Percentiles rank a stretch among this genome's conserved stretches.
Conservation (phyloP, 2,113 vertebrate species). For the Chionodraco myersi region DNA sequence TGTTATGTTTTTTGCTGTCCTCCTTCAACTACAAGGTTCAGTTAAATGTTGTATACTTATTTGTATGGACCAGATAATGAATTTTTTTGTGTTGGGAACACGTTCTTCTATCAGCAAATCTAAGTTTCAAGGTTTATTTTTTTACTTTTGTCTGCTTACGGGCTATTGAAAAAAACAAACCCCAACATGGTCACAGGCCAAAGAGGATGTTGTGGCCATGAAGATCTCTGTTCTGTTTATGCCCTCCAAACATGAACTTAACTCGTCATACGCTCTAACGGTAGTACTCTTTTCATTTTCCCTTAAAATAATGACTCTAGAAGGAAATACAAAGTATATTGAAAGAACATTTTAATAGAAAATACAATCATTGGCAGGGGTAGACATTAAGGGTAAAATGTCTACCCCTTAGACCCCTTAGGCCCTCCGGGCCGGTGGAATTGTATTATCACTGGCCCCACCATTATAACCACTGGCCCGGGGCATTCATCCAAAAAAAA, state of each 20-base stretch:
- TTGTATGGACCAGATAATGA: slow-evolving; percentile 23
- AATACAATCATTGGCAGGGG: slow-evolving; percentile 8
- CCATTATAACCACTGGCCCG: too few species aligned
- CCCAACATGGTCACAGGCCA: slow-evolving; percentile 21
- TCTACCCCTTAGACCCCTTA: too few species aligned
- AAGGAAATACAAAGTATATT: slow-evolving; percentile 16
- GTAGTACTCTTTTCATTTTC: too few species aligned
- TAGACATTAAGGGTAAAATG: too few species aligned
- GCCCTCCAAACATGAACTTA: slow-evolving; percentile 45
- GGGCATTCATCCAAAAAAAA: too few species aligned
- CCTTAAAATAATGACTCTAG: neutral
- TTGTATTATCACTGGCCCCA: too few species aligned
- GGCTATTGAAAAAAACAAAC: slow-evolving; percentile 8
- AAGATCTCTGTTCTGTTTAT: slow-evolving; percentile 11
- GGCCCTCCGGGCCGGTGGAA: too few species aligned
- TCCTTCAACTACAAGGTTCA: slow-evolving; percentile 39
- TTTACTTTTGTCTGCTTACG: slow-evolving; percentile 14
- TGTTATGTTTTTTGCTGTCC: slow-evolving; percentile 25
- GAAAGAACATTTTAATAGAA: slow-evolving; percentile 3
- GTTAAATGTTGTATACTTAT: slow-evolving; percentile 25
- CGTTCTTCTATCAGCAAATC: slow-evolving; percentile 31
- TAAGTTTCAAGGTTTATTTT: slow-evolving; percentile 57
- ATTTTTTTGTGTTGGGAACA: slow-evolving; percentile 31
- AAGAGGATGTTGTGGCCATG: slow-evolving; percentile 44
- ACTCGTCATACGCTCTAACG: too few species aligned